Evolutionary conservation across 2,888 invertebrate species (phyloP).

Genomic region (Melitaea athalia): DNA sequence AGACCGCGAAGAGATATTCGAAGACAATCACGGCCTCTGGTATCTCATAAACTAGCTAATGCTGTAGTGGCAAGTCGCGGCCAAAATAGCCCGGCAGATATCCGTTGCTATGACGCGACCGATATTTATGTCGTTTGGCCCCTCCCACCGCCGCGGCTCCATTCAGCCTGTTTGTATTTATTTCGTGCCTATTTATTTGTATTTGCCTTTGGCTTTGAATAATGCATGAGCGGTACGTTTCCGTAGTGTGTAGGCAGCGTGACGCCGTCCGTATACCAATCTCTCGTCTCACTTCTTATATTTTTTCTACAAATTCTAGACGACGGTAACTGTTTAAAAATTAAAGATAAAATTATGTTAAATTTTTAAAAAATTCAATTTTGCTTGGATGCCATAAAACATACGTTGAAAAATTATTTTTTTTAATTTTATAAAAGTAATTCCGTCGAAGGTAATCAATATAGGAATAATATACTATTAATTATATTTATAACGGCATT

Average conservation of each 20-base stretch:
- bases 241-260: constrained; percentile 82
- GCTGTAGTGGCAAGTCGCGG: constrained; percentile 44
- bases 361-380: neutral
- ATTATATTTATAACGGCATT: constrained; percentile 67
- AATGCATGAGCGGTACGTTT: constrained; percentile 79
- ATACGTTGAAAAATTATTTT: neutral
- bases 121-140: constrained; percentile 80
- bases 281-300: constrained; percentile 18
- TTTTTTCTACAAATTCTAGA: constrained; percentile 7
- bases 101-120: constrained; percentile 75
- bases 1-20: neutral
- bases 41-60: constrained; percentile 37
- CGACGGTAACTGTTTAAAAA: neutral
- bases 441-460: neutral
- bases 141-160: constrained; percentile 79
- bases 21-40: constrained; percentile 9
- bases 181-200: constrained; percentile 82
- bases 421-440: constrained; percentile 1
- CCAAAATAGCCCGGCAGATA: constrained; percentile 75
- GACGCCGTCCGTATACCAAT: constrained; percentile 57
- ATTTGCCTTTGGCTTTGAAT: constrained; percentile 80
- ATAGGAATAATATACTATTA: constrained; percentile 41
- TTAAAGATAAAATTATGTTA: neutral
- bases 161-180: constrained; percentile 82
- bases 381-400: neutral